phyloP scores from a whole-genome alignment of 2,888 invertebrate species.

The Tenodera sinensis region DNA sequence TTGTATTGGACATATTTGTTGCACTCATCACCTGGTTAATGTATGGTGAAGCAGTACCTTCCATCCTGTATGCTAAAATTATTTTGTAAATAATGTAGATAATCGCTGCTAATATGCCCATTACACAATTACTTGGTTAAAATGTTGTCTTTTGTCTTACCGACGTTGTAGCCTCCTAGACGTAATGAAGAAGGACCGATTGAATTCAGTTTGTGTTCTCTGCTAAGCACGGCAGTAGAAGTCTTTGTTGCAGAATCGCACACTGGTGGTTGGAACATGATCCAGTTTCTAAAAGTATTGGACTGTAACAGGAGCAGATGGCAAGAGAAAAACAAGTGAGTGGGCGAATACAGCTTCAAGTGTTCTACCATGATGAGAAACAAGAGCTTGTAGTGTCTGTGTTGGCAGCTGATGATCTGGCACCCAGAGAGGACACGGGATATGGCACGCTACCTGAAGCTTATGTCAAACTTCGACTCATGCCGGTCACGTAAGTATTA shows the following conservation, averaged over 20 bases:
- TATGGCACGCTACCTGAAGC: constrained; percentile 78
- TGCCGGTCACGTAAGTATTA: constrained; percentile 71
- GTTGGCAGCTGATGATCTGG: constrained; percentile 81
- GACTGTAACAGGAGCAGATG: constrained; percentile 59
- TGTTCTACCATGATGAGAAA: constrained; percentile 82
- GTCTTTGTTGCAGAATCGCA: neutral
- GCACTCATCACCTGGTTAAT: too few species aligned
- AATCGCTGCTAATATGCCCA: too few species aligned
- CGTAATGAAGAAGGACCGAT: too few species aligned
- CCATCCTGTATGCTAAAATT: too few species aligned
- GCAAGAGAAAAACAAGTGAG: constrained; percentile 71
- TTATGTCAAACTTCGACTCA: constrained; percentile 74
- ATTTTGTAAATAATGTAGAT: too few species aligned
- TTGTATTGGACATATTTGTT: too few species aligned
- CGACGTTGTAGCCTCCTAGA: too few species aligned
- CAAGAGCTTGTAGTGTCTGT: constrained; percentile 80
- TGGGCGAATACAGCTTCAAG: constrained; percentile 81
- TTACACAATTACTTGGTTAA: too few species aligned
- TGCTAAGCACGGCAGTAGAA: neutral
- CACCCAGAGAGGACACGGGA: constrained; percentile 72
- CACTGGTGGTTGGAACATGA: neutral
- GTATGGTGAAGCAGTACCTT: too few species aligned
- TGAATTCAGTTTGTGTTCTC: too few species aligned
- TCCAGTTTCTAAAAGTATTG: neutral
- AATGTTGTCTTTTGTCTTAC: too few species aligned